Conservation (phyloP, 2,113 vertebrate species). For the Heterocephalus glaber region DNA sequence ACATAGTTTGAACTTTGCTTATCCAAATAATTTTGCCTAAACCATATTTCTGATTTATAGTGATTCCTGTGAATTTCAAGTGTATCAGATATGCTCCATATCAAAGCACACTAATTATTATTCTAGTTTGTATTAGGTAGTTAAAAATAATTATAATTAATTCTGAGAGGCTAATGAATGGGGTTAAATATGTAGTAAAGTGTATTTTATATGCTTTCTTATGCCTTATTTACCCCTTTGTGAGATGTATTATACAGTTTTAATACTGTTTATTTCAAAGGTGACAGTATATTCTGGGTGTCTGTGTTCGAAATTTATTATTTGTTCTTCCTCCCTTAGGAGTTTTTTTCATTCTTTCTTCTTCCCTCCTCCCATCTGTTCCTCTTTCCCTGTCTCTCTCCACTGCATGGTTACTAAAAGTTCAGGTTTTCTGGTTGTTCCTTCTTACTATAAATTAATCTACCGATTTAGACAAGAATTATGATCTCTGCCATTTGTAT, state of each 20-base stretch:
- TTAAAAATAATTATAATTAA: slow-evolving; percentile 51
- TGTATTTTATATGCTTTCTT: slow-evolving; percentile 48
- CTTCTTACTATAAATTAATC: background rate
- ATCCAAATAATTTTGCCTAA: slow-evolving; percentile 66
- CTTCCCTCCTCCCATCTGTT: background rate
- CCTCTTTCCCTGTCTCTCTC: background rate
- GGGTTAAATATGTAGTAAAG: slow-evolving; percentile 36
- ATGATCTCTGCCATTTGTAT: background rate
- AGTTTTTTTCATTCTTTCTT: background rate
- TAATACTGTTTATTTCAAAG: slow-evolving; percentile 27
- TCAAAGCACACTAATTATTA: slow-evolving; percentile 6
- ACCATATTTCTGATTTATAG: slow-evolving; percentile 58
- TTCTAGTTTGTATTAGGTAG: background rate
- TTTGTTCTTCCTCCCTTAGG: background rate
- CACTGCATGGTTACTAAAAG: background rate
- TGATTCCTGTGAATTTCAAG: slow-evolving; percentile 67
- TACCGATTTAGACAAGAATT: background rate
- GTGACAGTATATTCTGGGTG: background rate
- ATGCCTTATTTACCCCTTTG: background rate
- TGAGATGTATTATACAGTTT: background rate
- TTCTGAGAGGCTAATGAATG: background rate
- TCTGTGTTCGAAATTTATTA: background rate
- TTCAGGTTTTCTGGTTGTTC: background rate
- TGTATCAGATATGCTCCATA: background rate
- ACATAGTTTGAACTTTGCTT: slow-evolving; percentile 69